These are phyloP conservation scores for Rhizoglyphus robini DNA, from an alignment of 1,140 invertebrate species.

Conservation along the genomic window DNA sequence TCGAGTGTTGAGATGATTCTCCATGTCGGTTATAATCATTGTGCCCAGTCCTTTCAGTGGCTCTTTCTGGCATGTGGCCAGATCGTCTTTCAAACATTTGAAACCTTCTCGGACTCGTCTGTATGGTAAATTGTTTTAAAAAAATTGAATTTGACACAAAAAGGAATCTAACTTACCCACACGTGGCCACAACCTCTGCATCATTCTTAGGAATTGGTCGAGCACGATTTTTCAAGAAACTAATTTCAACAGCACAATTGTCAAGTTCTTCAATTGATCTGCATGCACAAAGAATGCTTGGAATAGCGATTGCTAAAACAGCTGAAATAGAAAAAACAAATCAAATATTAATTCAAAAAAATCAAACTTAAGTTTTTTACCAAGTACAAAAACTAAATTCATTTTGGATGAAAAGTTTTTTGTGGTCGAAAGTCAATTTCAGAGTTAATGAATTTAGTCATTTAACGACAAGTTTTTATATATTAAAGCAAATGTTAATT, in stretches of 20 bases:
- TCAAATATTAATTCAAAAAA: no score
- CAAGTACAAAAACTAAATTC: no score
- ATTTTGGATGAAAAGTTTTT: no score
- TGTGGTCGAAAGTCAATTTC: no score
- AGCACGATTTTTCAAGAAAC: not conserved
- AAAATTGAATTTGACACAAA: no score
- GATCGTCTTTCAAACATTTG: not conserved
- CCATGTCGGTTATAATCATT: not conserved
- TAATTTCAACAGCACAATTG: slow-evolving; percentile 8
- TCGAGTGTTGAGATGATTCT: not conserved
- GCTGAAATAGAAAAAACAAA: no score
- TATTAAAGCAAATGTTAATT: no score
- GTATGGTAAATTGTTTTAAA: no score
- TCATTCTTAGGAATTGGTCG: not conserved
- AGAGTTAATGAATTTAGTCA: no score
- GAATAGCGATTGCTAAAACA: not conserved
- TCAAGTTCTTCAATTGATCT: no score
- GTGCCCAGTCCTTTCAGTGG: not conserved
- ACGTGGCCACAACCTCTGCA: slow-evolving; percentile 3
- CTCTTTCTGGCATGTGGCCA: not conserved
- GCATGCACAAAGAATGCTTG: not conserved
- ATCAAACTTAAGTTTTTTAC: no score
- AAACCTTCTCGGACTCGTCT: not conserved
- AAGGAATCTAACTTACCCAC: slow-evolving; percentile 12
- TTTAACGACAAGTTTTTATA: no score